Evolutionary conservation across 2,888 invertebrate genomes (phyloP), one percentile per base, ranked within the genome.

Genomic region (Drosophila siamana): DNA sequence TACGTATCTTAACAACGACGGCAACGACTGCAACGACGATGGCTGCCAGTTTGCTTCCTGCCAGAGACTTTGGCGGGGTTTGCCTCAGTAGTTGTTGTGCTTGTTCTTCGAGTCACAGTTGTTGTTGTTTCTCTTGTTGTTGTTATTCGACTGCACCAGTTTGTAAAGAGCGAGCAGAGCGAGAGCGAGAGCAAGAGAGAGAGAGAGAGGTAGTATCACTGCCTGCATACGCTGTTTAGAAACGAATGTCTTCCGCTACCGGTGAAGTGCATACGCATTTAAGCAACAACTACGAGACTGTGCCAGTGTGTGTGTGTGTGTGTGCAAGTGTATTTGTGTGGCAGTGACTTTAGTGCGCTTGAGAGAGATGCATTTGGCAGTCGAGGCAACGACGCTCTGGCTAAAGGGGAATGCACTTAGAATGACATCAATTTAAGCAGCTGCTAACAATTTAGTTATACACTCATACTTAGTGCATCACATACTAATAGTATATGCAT

Each of bases 171-270:
- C 13, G 4, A 46, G 8, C 41, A 3, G 40, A n/a, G 13, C 13
- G 56, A 28, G n/a, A 8, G n/a, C 8, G 2, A 28, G 8, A 9
- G 16, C n/a, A 30, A 9, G 13, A 22, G 26, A 1, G 9, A 19
- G 16, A 43, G 24, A 3, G 19, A 1, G 44, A 22, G 24, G 40
- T 33, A 55, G 50, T 66, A 74, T 61, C 64, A 57, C 65, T 69
- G 65, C 77, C 51, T 74, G 52, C 75, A 74, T 69, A 74, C 79
- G 79, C 70, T 76, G 76, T 74, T 76, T 78, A 76, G 76, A 76
- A 76, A 76, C 79, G 76, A 76, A 76, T 76, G 76, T 69, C 79
- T 78, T 76, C 76, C 76, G 76, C 79, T 76, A 76, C 76, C 76
- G 76, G 76, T 78, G 74, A 66, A 76, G 78, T 78, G 79, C 79